Conservation (phyloP, 2,888 invertebrate genomes). For the Ophioninae sp. region DNA sequence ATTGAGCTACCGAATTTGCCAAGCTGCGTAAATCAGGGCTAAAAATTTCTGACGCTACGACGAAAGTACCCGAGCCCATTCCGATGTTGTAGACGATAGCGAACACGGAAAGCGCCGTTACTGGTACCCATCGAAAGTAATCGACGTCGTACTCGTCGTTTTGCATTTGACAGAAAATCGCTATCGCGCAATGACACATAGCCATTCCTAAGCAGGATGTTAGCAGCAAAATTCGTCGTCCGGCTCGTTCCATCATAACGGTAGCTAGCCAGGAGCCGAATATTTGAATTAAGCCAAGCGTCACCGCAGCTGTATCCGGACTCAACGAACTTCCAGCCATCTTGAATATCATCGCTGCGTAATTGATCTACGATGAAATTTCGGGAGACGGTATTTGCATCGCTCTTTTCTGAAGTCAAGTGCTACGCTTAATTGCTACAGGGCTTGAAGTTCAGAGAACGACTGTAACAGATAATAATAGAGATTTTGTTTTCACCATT, state of each 20-base stretch:
- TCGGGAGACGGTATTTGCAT: too few relatives aligned
- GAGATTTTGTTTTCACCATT: too few relatives aligned
- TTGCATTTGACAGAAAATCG: slow-evolving; percentile 78
- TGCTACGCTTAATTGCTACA: too few relatives aligned
- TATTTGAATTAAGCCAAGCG: slow-evolving; percentile 84
- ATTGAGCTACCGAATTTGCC: slow-evolving; percentile 69
- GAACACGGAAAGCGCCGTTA: slow-evolving; percentile 82
- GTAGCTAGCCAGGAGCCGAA: slow-evolving; percentile 81
- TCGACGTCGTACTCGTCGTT: too few relatives aligned
- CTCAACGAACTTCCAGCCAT: slow-evolving; percentile 82
- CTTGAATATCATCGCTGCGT: slow-evolving; percentile 83
- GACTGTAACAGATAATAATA: too few relatives aligned
- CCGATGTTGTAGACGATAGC: slow-evolving; percentile 83
- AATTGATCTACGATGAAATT: slow-evolving; percentile 74
- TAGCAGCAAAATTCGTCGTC: slow-evolving; percentile 82
- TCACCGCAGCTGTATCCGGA: slow-evolving; percentile 83
- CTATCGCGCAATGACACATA: slow-evolving; percentile 75
- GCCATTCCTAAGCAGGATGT: slow-evolving; percentile 79
- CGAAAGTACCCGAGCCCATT: slow-evolving; percentile 82
- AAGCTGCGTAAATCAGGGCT: slow-evolving; percentile 71
- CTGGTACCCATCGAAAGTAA: too few relatives aligned
- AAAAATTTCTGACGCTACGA: slow-evolving; percentile 83
- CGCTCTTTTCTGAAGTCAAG: too few relatives aligned
- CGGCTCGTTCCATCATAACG: slow-evolving; percentile 84
- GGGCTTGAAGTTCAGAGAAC: too few relatives aligned